Evolutionary conservation across 2,888 invertebrate genomes (phyloP).

Genomic region (Melanotus villosus): DNA sequence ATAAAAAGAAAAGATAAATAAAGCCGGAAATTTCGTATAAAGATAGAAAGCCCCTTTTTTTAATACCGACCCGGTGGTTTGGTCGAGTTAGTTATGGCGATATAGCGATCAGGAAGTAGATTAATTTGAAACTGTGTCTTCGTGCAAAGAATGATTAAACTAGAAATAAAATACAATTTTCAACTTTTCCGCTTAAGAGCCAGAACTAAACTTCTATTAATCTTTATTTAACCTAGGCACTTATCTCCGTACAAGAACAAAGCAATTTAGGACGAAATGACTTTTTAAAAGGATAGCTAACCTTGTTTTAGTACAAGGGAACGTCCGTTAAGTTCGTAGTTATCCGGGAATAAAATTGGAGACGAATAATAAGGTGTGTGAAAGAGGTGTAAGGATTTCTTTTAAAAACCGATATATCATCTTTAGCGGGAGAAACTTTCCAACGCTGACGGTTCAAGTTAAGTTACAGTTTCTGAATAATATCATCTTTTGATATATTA

Average conservation of each 20-base stretch:
- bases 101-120: not conserved
- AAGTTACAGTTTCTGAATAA: constrained; percentile 65
- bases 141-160: constrained; percentile 9
- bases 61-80: not conserved
- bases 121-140: constrained; percentile 1
- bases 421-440: constrained; percentile 61
- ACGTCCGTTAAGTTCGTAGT: not conserved
- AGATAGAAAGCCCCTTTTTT: not conserved
- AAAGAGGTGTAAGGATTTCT: constrained; percentile 53
- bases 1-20: constrained; percentile 11
- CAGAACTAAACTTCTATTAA: constrained; percentile 33
- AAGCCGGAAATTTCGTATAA: not conserved
- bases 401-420: constrained; percentile 65
- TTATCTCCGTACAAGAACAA: constrained; percentile 33
- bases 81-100: not conserved
- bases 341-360: constrained; percentile 31
- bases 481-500: constrained; percentile 66
- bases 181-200: constrained; percentile 33
- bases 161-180: constrained; percentile 37
- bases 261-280: constrained; percentile 28
- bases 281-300: constrained; percentile 28
- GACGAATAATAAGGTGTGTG: constrained; percentile 40
- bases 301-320: constrained; percentile 1
- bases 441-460: constrained; percentile 64
- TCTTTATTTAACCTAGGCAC: constrained; percentile 36